phyloP scores from a whole-genome alignment of 37 sponge, comb jelly and placozoan species.

The Mnemiopsis leidyi region DNA sequence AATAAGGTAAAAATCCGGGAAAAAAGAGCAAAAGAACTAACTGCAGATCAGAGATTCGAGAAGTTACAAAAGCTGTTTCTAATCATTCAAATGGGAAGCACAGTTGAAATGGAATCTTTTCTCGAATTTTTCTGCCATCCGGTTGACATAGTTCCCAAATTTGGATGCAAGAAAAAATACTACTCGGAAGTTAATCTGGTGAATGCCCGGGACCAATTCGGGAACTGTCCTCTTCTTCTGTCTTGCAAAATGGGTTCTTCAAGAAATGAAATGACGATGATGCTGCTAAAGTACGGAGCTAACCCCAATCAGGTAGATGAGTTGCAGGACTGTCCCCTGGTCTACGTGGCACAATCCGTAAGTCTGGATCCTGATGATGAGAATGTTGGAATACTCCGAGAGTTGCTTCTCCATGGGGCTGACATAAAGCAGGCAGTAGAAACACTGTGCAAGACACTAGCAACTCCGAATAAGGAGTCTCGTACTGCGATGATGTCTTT shows the following conservation, averaged over 20 bases:
- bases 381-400: background rate
- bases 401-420: background rate
- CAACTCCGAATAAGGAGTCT: background rate
- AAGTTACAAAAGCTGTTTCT: background rate
- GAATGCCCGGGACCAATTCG: background rate
- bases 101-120: background rate
- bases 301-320: slow-evolving; percentile 53
- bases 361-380: background rate
- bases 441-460: background rate
- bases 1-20: background rate
- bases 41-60: background rate
- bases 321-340: background rate
- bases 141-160: background rate
- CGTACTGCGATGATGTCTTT: slow-evolving; percentile 37
- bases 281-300: slow-evolving; percentile 30
- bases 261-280: background rate
- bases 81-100: background rate
- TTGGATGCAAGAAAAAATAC: background rate
- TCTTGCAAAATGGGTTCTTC: background rate
- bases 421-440: slow-evolving; percentile 41
- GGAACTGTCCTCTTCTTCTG: slow-evolving; percentile 44
- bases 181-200: background rate
- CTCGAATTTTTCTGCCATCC: background rate
- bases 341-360: background rate
- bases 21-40: background rate